A percentile compares a stretch with the other conserved stretches of the same genome.
Evolutionary conservation across 2,113 vertebrate species (phyloP).

Genomic region (Calyptommatus sinebrachiatus): DNA sequence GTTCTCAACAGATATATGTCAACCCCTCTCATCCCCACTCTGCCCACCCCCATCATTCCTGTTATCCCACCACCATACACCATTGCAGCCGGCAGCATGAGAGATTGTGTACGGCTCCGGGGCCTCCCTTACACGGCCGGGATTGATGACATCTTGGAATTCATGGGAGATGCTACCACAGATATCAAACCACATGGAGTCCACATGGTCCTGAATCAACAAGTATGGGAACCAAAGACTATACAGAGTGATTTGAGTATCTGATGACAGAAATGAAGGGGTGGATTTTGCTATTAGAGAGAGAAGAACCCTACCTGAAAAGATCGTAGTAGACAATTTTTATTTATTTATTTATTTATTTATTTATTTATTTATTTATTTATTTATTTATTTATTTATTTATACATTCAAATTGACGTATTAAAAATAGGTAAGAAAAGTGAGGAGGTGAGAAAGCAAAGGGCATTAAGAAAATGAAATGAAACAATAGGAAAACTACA

Average conservation of each 20-base stretch:
- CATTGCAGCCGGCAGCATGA: conserved; percentile 76
- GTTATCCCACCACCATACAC: conserved; percentile 82
- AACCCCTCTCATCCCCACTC: conserved; percentile 87
- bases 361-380: no score
- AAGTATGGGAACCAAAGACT: conserved; percentile 71
- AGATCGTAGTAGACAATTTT: no score
- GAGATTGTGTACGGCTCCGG: conserved; percentile 89
- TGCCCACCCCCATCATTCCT: conserved; percentile 83
- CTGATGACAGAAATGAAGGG: no score
- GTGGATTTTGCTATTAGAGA: no score
- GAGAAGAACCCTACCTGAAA: no score
- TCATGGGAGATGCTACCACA: conserved; percentile 88
- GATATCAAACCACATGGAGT: conserved; percentile 96
- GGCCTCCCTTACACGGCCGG: conserved; percentile 91
- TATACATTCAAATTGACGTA: no score
- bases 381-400: no score
- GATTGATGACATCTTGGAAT: conserved; percentile 94
- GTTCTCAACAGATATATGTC: conserved; percentile 93
- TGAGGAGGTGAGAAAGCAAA: no score
- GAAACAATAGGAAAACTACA: no score
- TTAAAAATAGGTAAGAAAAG: no score
- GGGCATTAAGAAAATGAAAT: no score
- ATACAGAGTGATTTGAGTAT: background rate
- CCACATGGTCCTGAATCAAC: conserved; percentile 97
- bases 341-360: no score